phyloP scores from a whole-genome alignment of 1,140 invertebrate genomes.

The Pseudomyrmex pallidus region DNA sequence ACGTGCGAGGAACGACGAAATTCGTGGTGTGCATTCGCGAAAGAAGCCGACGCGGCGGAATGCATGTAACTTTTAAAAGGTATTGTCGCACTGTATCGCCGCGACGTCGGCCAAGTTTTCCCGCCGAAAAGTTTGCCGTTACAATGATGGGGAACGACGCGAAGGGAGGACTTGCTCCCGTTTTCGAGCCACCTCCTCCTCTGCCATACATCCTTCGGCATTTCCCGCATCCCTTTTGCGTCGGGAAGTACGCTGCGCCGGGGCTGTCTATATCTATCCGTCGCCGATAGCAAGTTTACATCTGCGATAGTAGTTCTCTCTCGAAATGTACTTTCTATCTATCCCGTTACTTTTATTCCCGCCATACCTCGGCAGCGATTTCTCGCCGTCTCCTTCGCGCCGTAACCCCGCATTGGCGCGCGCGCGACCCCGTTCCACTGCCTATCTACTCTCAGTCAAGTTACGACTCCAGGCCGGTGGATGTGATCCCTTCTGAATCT shows the following conservation, averaged over 20 bases:
- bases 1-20: constrained; percentile 35
- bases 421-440: constrained; percentile 2
- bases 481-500: constrained; percentile 48
- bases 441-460: constrained; percentile 54
- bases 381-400: constrained; percentile 41
- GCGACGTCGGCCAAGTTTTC: constrained; percentile 56
- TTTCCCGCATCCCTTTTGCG: background rate
- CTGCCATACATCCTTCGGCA: background rate
- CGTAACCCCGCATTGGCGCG: constrained; percentile 40
- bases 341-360: constrained; percentile 70
- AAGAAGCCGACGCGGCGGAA: constrained; percentile 43
- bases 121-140: constrained; percentile 68
- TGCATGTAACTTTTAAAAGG: constrained; percentile 68
- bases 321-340: constrained; percentile 61
- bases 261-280: constrained; percentile 59
- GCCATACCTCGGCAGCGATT: constrained; percentile 15
- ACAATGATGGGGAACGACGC: constrained; percentile 54
- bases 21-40: constrained; percentile 2
- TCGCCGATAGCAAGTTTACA: constrained; percentile 74
- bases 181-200: background rate
- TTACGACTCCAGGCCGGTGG: constrained; percentile 49
- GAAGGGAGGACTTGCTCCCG: constrained; percentile 4
- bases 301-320: constrained; percentile 70
- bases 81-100: constrained; percentile 60
- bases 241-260: constrained; percentile 18